Conservation (phyloP, 2,888 invertebrate genomes). For the Esperia sulphurella region DNA sequence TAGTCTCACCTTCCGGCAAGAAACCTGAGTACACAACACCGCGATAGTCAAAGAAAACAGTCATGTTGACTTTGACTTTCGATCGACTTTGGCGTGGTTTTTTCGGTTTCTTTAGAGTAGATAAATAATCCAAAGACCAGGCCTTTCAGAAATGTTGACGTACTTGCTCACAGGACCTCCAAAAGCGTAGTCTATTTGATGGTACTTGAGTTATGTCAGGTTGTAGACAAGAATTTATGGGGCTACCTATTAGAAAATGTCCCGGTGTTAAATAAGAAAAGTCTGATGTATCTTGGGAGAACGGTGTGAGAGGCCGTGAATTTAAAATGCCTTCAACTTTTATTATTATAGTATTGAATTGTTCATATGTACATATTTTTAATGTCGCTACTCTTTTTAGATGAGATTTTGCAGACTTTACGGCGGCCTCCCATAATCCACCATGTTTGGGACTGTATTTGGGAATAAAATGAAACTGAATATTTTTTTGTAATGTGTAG, state of each 20-base stretch:
- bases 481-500: conserved; percentile 6
- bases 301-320: conserved; percentile 21
- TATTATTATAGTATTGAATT: conserved; percentile 19
- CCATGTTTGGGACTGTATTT: conserved; percentile 26
- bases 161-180: too few species aligned
- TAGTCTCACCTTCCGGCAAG: too few species aligned
- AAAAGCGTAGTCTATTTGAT: too few species aligned
- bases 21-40: too few species aligned
- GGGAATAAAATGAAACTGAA: conserved; percentile 28
- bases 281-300: conserved; percentile 21
- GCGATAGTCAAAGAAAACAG: too few species aligned
- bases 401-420: conserved; percentile 24
- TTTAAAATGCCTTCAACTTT: conserved; percentile 25
- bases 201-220: too few species aligned
- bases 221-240: too few species aligned
- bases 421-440: conserved; percentile 28
- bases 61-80: too few species aligned
- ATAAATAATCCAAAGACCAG: too few species aligned
- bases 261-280: conserved; percentile 25
- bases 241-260: conserved; percentile 32
- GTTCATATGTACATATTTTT: conserved; percentile 19
- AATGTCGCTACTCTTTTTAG: conserved; percentile 18
- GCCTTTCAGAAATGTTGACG: too few species aligned
- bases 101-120: too few species aligned
- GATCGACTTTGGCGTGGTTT: too few species aligned